These are phyloP conservation scores for Rhyzopertha dominica DNA, from an alignment of 1,140 invertebrate genomes.

Conservation along the genomic window DNA sequence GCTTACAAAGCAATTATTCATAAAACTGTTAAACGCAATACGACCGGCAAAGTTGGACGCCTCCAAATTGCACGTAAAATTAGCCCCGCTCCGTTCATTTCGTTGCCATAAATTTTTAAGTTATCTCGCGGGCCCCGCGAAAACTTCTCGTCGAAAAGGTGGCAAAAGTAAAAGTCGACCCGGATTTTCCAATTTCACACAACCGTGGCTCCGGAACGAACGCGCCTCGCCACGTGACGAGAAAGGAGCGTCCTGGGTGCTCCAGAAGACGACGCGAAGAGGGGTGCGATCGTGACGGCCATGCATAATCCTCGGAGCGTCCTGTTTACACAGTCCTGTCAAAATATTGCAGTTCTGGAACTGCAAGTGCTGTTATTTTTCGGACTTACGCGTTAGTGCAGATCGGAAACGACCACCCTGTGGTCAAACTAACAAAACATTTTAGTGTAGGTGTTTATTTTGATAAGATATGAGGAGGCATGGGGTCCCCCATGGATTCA, in stretches of 20 bases:
- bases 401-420: too few species aligned
- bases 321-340: slow-evolving; percentile 28
- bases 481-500: too few species aligned
- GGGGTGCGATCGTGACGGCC: slow-evolving; percentile 19
- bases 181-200: slow-evolving; percentile 40
- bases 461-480: too few species aligned
- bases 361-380: slow-evolving; percentile 16
- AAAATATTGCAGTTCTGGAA: slow-evolving; percentile 26
- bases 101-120: slow-evolving; percentile 8
- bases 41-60: too few species aligned
- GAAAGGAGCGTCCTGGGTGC: slow-evolving; percentile 9
- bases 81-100: slow-evolving; percentile 11
- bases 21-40: too few species aligned
- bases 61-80: too few species aligned
- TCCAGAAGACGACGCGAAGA: slow-evolving; percentile 1
- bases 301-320: slow-evolving; percentile 24
- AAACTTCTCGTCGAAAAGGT: slow-evolving; percentile 11
- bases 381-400: too few species aligned
- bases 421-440: too few species aligned
- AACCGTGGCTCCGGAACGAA: slow-evolving; percentile 29
- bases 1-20: too few species aligned
- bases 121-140: slow-evolving; percentile 11
- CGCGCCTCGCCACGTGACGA: slow-evolving; percentile 27
- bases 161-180: slow-evolving; percentile 12
- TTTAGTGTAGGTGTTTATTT: too few species aligned